Evolutionary conservation across 2,113 vertebrate genomes (phyloP), one percentile per base, ranked within the genome.

Genomic region (Onychostruthus taczanowskii): DNA sequence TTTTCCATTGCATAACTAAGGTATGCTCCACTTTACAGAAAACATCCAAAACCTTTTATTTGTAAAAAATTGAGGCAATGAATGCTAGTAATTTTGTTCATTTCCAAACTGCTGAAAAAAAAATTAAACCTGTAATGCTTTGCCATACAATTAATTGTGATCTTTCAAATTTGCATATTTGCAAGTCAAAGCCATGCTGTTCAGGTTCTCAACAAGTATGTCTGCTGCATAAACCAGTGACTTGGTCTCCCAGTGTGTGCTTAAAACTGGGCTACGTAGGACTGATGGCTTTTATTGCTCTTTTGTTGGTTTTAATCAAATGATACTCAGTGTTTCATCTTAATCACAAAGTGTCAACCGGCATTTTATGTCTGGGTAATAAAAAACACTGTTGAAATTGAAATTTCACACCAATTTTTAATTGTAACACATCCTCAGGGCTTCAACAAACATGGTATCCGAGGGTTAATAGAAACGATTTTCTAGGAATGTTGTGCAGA

Each of bases 341-440:
- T 69, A 80, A 73, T 91, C 77, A 46, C 47, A 4, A 82, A 73
- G 76, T 89, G 91, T 94, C 86, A 91, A 88, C 52, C 0, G 0
- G n/a, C 75, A 84, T 84, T 96, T 85, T 75, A 81, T 91, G 73
- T 93, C 66, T 84, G 62, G 37, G 41, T 81, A 86, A 88, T 82
- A 87, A 94, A 93, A 96, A 94, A 82, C 81, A 55, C 69, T 96
- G 79, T 89, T 94, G 82, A 95, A 94, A 96, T 94, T 84, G 61
- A 75, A 53, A 90, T 96, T 93, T 96, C 89, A 88, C 94, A 87
- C 85, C 89, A 64, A 66, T 95, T 96, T 85, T 95, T 95, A 96
- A 80, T 91, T 91, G 81, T 91, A 95, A 90, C 84, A 84, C 76
- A 78, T 93, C 91, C 89, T 93, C 77, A 13, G 84, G 89, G 89